phyloP scores from a whole-genome alignment of 2,113 vertebrate genomes.

The Nesogale talazaci region DNA sequence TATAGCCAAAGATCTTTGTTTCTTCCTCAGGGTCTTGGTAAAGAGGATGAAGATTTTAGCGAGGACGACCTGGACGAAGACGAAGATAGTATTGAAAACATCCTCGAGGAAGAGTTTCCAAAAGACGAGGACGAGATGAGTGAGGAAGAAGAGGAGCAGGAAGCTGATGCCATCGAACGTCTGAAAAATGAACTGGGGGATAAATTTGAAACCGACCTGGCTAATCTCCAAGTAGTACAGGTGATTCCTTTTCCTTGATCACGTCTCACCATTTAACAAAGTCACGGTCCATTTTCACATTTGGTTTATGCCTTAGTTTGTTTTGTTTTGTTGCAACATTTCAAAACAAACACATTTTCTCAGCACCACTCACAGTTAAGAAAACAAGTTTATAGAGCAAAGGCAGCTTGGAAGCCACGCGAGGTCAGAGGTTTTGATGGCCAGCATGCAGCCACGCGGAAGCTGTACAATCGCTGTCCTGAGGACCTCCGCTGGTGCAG shows the following conservation, averaged over 20 bases:
- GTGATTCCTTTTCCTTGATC: constrained; percentile 78
- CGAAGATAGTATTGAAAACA: constrained; percentile 87
- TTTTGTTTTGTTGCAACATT: constrained; percentile 25
- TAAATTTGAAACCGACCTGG: constrained; percentile 88
- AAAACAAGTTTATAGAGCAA: constrained; percentile 38
- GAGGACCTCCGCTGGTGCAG: neutral
- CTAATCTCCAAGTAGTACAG: constrained; percentile 84
- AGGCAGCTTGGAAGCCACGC: neutral
- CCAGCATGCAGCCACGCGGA: neutral
- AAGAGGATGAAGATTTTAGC: constrained; percentile 72
- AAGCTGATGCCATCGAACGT: constrained; percentile 85
- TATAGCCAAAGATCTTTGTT: constrained; percentile 18
- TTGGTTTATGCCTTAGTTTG: constrained; percentile 34
- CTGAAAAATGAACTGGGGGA: constrained; percentile 90
- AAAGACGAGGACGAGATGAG: constrained; percentile 87
- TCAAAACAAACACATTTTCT: constrained; percentile 42
- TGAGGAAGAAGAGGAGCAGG: constrained; percentile 88
- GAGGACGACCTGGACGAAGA: constrained; percentile 83
- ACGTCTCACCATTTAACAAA: constrained; percentile 52
- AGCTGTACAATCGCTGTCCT: constrained; percentile 20
- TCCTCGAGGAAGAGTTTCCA: constrained; percentile 91
- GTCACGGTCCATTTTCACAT: neutral
- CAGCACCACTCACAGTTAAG: neutral
- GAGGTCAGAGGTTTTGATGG: neutral
- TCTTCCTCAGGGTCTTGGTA: constrained; percentile 67